A percentile compares a stretch with the other conserved stretches of the same genome.
These are phyloP conservation scores for Cettia cetti DNA, from an alignment of 2,113 vertebrate species.

Conservation along the genomic window DNA sequence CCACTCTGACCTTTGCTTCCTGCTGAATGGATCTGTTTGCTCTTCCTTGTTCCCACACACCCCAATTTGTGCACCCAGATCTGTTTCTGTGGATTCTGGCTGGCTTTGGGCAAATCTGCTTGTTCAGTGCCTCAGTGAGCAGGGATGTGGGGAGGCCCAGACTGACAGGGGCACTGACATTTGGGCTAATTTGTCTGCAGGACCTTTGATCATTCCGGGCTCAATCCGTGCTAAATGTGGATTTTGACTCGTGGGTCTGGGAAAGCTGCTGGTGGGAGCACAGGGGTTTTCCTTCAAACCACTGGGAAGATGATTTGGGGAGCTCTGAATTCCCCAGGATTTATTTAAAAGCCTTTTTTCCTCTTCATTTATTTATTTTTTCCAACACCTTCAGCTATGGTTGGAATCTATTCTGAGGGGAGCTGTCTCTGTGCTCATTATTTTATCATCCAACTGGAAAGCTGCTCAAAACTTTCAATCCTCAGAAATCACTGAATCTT, in stretches of 20 bases:
- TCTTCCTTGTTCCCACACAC: neutral
- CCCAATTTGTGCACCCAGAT: neutral
- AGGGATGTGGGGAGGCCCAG: neutral
- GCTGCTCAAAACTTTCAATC: neutral
- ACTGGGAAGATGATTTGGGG: neutral
- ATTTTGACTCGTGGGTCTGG: neutral
- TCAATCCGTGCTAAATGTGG: neutral
- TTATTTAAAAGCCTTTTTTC: neutral
- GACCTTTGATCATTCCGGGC: neutral
- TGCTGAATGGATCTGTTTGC: neutral
- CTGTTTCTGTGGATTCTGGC: neutral
- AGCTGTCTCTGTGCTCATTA: neutral
- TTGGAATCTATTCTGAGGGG: neutral
- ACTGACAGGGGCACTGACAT: constrained; percentile 30
- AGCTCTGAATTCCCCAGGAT: neutral
- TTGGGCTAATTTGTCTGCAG: neutral
- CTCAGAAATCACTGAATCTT: neutral
- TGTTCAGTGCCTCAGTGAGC: neutral
- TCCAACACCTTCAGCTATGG: neutral
- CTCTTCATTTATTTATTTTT: neutral
- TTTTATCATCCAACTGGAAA: neutral
- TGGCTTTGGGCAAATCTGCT: neutral
- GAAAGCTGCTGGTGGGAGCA: neutral
- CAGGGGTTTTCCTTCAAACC: neutral
- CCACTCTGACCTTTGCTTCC: neutral